Evolutionary conservation across 1,140 invertebrate species (phyloP).

Genomic region (Lysiphlebus fabarum): DNA sequence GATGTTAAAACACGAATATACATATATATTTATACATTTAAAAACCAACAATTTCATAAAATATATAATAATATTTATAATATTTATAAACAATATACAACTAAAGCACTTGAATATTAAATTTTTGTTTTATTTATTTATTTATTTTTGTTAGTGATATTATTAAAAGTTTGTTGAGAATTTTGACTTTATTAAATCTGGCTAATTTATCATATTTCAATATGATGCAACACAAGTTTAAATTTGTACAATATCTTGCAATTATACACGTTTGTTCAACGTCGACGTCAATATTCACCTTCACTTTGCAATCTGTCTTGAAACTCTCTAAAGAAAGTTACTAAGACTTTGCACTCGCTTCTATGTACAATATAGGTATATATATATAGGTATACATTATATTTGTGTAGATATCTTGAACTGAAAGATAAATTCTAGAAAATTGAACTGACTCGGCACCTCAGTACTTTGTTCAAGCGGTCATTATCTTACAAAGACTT

Average conservation of each 20-base stretch:
- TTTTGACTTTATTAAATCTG: too few species aligned
- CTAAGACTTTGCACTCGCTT: background rate
- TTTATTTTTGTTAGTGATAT: background rate
- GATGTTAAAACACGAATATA: constrained; percentile 32
- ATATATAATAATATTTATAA: background rate
- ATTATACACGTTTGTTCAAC: background rate
- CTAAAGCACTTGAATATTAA: constrained; percentile 10
- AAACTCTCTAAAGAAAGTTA: background rate
- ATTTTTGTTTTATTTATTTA: too few species aligned
- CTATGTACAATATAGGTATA: background rate
- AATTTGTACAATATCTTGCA: background rate
- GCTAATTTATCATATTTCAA: too few species aligned
- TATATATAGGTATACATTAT: too few species aligned
- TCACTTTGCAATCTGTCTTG: background rate
- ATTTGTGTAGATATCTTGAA: background rate
- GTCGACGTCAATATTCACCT: background rate
- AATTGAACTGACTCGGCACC: constrained; percentile 10
- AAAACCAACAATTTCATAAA: constrained; percentile 8
- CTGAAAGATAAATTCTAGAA: background rate
- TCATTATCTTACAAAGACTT: constrained; percentile 14
- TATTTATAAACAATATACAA: background rate
- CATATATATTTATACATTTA: constrained; percentile 24
- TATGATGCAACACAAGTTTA: background rate
- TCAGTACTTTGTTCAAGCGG: background rate
- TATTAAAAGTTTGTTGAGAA: constrained; percentile 30